These are phyloP conservation scores for Melanogrammus aeglefinus DNA, from an alignment of 2,797 vertebrate genomes.

Conservation along the genomic window DNA sequence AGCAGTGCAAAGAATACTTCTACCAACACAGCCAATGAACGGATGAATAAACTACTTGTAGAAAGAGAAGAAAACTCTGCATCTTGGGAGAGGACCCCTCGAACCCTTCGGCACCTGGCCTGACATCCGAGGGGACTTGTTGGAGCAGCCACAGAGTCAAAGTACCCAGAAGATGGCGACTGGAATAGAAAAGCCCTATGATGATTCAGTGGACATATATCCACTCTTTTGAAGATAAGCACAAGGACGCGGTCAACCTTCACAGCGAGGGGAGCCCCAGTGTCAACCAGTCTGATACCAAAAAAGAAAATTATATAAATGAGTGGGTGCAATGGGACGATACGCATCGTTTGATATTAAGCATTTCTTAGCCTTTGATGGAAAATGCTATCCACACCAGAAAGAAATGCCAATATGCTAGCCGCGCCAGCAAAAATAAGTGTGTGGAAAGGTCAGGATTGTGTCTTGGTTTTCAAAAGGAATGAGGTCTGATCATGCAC, in stretches of 20 bases:
- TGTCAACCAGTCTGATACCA: not conserved
- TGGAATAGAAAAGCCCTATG: not conserved
- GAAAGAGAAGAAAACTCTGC: not conserved
- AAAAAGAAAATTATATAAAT: not conserved
- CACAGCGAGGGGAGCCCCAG: not conserved
- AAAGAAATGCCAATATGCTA: not conserved
- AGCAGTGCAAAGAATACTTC: not conserved
- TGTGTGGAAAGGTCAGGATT: not conserved
- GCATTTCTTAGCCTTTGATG: not conserved
- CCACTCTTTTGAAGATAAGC: not conserved
- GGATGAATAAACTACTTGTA: not conserved
- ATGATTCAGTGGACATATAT: not conserved
- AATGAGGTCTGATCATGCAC: not conserved
- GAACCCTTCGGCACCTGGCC: not conserved
- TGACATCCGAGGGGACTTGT: not conserved
- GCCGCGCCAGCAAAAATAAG: not conserved
- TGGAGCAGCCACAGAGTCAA: not conserved
- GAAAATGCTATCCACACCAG: not conserved
- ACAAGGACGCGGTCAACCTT: not conserved
- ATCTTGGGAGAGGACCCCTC: not conserved
- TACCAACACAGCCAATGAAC: not conserved
- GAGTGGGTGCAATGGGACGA: not conserved
- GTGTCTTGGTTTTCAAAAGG: conserved; percentile 3
- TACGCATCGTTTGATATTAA: not conserved
- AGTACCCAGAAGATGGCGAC: not conserved